phyloP scores from a whole-genome alignment of 1,140 invertebrate species.

The Habropoda laboriosa region DNA sequence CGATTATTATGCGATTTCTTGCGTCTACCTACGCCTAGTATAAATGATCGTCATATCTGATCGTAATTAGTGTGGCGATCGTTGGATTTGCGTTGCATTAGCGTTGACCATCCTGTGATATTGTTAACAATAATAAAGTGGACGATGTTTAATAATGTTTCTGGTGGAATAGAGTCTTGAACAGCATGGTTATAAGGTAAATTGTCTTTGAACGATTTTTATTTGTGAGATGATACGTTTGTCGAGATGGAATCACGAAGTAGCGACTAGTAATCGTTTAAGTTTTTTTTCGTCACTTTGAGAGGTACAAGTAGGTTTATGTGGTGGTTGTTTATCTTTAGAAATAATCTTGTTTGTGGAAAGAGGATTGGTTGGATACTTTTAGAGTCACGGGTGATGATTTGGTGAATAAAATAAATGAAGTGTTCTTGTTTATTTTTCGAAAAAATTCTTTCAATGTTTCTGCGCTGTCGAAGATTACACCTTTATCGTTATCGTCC shows the following conservation, averaged over 20 bases:
- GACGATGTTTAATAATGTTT: neutral
- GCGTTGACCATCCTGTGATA: conserved; percentile 11
- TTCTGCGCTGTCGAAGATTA: neutral
- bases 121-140: conserved; percentile 5
- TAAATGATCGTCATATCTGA: neutral
- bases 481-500: neutral
- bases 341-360: neutral
- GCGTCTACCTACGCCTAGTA: neutral
- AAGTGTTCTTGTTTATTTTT: no score
- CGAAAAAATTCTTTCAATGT: neutral
- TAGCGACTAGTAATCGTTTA: neutral
- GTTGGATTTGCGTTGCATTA: conserved; percentile 24
- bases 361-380: neutral
- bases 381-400: no score
- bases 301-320: neutral
- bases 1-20: conserved; percentile 22
- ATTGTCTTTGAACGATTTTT: neutral
- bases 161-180: neutral
- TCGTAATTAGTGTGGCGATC: conserved; percentile 12
- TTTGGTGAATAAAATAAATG: no score
- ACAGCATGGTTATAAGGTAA: neutral
- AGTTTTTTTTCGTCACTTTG: neutral
- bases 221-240: neutral
- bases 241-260: neutral
- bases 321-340: neutral